phyloP scores from a whole-genome alignment of 2,888 invertebrate species.

The Caenorhabditis japonica region DNA sequence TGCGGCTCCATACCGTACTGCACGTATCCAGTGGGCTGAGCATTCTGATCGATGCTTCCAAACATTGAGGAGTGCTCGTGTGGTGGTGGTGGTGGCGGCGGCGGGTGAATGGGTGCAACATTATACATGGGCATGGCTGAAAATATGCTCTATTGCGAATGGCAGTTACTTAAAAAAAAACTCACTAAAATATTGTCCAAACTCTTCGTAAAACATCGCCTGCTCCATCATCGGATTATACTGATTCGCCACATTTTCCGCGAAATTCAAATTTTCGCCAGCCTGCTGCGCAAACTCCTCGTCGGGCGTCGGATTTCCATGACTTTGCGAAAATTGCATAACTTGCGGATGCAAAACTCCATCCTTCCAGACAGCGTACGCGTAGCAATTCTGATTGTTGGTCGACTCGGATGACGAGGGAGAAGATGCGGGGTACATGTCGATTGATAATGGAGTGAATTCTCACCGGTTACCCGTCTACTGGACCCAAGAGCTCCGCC shows the following conservation, averaged over 20 bases:
- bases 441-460: not conserved
- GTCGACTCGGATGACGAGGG: constrained; percentile 7
- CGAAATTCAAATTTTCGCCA: too few species aligned
- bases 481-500: too few species aligned
- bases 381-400: not conserved
- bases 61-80: not conserved
- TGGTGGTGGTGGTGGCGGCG: not conserved
- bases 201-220: constrained; percentile 15
- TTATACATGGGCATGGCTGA: constrained; percentile 3
- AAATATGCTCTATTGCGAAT: not conserved
- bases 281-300: too few species aligned
- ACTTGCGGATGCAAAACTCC: constrained; percentile 19
- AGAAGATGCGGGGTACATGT: constrained; percentile 25
- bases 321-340: constrained; percentile 29
- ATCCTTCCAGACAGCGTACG: constrained; percentile 21
- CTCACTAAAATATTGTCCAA: constrained; percentile 39
- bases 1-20: too few species aligned
- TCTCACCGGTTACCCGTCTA: not conserved
- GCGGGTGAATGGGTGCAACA: not conserved
- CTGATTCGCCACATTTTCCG: too few species aligned
- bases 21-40: too few species aligned
- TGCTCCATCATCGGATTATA: not conserved
- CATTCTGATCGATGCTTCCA: too few species aligned
- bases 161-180: not conserved
- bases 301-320: constrained; percentile 17